These are phyloP conservation scores for Xiphydria camelus DNA, from an alignment of 2,888 invertebrate genomes.

Conservation along the genomic window DNA sequence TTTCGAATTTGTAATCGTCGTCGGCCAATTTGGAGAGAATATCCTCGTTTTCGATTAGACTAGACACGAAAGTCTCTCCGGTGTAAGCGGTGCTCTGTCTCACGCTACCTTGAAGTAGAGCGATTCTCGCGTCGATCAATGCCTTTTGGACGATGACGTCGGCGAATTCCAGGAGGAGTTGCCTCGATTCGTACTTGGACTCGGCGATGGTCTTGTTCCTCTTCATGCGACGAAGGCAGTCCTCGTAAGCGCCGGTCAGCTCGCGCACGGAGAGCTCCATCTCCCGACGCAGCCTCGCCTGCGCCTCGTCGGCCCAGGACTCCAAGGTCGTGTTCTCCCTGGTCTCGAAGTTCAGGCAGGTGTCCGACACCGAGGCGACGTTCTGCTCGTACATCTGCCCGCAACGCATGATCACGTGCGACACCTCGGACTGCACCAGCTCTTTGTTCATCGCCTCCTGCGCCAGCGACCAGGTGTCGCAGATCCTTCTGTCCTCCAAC, in stretches of 20 bases:
- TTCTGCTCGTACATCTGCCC: constrained; percentile 69
- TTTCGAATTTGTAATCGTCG: constrained; percentile 31
- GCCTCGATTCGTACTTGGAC: constrained; percentile 54
- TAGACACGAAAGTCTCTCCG: constrained; percentile 45
- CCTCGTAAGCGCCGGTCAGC: constrained; percentile 70
- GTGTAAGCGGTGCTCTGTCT: constrained; percentile 24
- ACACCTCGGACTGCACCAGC: constrained; percentile 76
- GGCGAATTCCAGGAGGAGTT: constrained; percentile 67
- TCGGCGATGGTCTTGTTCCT: constrained; percentile 51
- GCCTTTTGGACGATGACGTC: constrained; percentile 76
- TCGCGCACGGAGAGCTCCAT: constrained; percentile 73
- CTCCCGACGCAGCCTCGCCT: constrained; percentile 71
- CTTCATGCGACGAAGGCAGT: constrained; percentile 65
- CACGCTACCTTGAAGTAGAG: constrained; percentile 58
- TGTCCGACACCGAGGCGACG: constrained; percentile 41
- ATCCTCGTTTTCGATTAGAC: constrained; percentile 50
- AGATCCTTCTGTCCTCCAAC: constrained; percentile 69
- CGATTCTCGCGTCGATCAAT: constrained; percentile 75
- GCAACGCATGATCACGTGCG: constrained; percentile 72
- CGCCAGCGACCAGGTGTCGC: constrained; percentile 76
- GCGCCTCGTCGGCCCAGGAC: constrained; percentile 75
- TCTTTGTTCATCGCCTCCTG: constrained; percentile 76
- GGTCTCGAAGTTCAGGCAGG: constrained; percentile 62
- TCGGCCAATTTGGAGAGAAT: constrained; percentile 39
- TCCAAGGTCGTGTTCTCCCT: constrained; percentile 73